phyloP scores from a whole-genome alignment of 2,888 invertebrate genomes.

The Pherbina coryleti region DNA sequence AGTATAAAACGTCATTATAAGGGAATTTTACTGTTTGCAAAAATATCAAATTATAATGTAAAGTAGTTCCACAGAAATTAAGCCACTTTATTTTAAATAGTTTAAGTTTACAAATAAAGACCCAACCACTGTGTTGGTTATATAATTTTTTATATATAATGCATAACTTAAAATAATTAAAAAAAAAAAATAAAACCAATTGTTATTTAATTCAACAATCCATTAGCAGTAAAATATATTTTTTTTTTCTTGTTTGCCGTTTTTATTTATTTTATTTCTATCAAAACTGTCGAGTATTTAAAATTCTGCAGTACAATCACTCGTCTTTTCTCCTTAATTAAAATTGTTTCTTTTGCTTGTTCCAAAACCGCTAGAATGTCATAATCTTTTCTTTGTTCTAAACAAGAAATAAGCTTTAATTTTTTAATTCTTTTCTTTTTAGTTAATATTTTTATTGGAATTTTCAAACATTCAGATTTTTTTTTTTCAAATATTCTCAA shows the following conservation, averaged over 20 bases:
- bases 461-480: not conserved
- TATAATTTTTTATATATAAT: not conserved
- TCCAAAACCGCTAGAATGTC: not conserved
- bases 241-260: no score
- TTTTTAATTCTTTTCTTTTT: constrained; percentile 14
- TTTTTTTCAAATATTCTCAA: not conserved
- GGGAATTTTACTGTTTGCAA: no score
- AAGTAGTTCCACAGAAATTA: not conserved
- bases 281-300: no score
- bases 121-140: not conserved
- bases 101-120: not conserved
- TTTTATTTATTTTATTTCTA: no score
- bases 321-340: no score
- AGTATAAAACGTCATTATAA: not conserved
- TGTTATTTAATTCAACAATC: constrained; percentile 11
- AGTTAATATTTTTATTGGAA: not conserved
- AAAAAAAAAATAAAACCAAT: constrained; percentile 1
- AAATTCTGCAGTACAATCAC: no score
- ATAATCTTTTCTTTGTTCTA: constrained; percentile 26
- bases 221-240: no score
- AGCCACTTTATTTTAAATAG: not conserved
- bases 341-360: no score
- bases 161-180: not conserved
- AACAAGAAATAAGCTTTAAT: constrained; percentile 32
- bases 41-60: not conserved